phyloP scores from a whole-genome alignment of 30 jellyfish, hydroid and myxozoan species.

The Sanderia malayensis region DNA sequence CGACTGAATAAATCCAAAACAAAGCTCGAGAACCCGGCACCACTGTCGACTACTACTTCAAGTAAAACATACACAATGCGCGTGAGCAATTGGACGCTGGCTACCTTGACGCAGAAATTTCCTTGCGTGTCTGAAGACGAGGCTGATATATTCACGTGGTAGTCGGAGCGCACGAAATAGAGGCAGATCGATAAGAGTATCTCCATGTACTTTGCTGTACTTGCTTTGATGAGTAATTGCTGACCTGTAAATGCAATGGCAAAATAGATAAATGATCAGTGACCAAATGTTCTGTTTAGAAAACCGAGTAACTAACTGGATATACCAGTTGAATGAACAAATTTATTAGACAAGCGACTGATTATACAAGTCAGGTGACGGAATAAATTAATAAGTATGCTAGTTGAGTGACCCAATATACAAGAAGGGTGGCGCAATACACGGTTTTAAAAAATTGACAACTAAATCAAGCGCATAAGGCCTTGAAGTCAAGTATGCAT shows the following conservation, averaged over 20 bases:
- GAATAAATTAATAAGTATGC: no score
- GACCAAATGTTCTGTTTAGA: no score
- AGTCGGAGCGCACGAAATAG: conserved; percentile 80
- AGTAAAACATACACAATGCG: conserved; percentile 50
- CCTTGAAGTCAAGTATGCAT: no score
- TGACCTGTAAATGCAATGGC: conserved; percentile 87
- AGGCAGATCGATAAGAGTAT: conserved; percentile 76
- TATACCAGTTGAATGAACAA: no score
- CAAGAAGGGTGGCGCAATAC: no score
- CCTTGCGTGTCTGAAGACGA: conserved; percentile 55
- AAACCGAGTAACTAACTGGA: no score
- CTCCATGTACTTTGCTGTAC: conserved; percentile 95
- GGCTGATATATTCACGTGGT: conserved; percentile 44
- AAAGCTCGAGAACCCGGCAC: conserved; percentile 74
- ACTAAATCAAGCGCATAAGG: no score
- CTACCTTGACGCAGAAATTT: conserved; percentile 67
- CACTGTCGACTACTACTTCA: conserved; percentile 81
- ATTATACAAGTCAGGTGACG: no score
- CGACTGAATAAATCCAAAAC: conserved; percentile 77
- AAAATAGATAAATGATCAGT: no score
- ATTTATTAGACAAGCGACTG: no score
- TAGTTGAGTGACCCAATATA: no score
- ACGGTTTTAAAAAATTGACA: no score
- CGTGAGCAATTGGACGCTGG: conserved; percentile 70
- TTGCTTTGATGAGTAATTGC: conserved; percentile 83